phyloP scores from a whole-genome alignment of 1,140 invertebrate genomes.

The Tachypleus tridentatus region DNA sequence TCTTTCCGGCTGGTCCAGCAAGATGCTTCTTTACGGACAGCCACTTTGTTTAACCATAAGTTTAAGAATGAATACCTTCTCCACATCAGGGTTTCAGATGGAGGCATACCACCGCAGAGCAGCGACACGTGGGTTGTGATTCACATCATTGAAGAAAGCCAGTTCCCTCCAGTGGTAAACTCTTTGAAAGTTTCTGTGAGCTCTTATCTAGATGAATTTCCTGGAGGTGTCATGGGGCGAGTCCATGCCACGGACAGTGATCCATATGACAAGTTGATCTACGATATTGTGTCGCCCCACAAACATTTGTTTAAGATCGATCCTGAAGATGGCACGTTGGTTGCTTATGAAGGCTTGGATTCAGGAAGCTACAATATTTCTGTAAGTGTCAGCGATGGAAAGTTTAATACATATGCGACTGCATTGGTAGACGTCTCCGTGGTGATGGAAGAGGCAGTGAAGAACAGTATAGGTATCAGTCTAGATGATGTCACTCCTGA shows the following conservation, averaged over 20 bases:
- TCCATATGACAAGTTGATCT: conserved; percentile 78
- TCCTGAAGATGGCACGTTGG: conserved; percentile 59
- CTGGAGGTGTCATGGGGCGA: conserved; percentile 64
- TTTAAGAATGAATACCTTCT: conserved; percentile 68
- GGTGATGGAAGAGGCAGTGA: conserved; percentile 73
- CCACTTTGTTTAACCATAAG: conserved; percentile 73
- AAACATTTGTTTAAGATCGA: conserved; percentile 66
- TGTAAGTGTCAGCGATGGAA: conserved; percentile 53
- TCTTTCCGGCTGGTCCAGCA: conserved; percentile 71
- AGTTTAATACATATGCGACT: conserved; percentile 35
- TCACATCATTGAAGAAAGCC: conserved; percentile 82
- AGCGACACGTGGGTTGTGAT: conserved; percentile 77
- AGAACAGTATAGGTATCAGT: conserved; percentile 67
- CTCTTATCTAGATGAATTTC: conserved; percentile 80
- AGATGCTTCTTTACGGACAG: conserved; percentile 67
- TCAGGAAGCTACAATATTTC: conserved; percentile 74
- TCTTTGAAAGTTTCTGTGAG: conserved; percentile 77
- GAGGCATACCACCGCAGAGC: conserved; percentile 75
- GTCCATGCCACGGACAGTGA: conserved; percentile 82
- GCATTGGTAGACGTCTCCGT: conserved; percentile 47
- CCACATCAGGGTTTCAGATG: conserved; percentile 84
- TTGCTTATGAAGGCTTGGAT: conserved; percentile 66
- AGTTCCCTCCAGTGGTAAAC: conserved; percentile 79
- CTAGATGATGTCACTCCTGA: conserved; percentile 57
- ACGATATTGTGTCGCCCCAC: conserved; percentile 44